Conservation (phyloP, 2,797 vertebrate species). For the Scomberomorus guttatus region DNA sequence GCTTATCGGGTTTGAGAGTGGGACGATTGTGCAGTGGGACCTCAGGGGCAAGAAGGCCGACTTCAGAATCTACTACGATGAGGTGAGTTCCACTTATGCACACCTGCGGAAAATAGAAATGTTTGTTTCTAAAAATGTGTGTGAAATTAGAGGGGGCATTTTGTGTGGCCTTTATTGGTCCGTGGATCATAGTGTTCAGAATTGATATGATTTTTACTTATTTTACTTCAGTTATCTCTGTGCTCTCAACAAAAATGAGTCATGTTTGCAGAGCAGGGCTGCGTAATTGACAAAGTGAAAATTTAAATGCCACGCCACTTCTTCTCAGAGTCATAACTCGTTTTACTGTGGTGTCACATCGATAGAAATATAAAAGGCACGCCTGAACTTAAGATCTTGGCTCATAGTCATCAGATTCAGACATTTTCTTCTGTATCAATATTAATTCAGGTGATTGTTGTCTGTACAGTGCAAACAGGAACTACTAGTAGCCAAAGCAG, state of each 20-base stretch:
- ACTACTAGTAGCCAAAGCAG: no score
- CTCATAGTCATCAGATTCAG: no score
- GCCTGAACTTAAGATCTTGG: no score
- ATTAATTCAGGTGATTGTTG: no score
- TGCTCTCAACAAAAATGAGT: conserved; percentile 5
- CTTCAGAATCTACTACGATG: conserved; percentile 97
- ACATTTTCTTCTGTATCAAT: no score
- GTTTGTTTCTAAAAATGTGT: neutral
- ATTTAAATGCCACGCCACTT: neutral
- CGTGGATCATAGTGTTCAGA: neutral
- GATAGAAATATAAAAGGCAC: no score
- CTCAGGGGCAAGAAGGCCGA: conserved; percentile 94
- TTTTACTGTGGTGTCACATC: no score
- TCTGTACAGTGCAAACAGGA: no score
- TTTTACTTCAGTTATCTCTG: neutral
- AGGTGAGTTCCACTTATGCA: conserved; percentile 86
- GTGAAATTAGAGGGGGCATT: neutral
- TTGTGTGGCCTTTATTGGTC: neutral
- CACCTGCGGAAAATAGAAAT: no score
- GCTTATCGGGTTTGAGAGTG: conserved; percentile 97
- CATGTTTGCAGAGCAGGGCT: neutral
- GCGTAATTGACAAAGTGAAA: neutral
- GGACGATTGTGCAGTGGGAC: conserved; percentile 97
- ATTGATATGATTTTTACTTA: neutral
- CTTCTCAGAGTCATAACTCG: no score